These are phyloP conservation scores for Caenorhabditis doughertyi DNA, from an alignment of 2,888 invertebrate species.

Conservation along the genomic window DNA sequence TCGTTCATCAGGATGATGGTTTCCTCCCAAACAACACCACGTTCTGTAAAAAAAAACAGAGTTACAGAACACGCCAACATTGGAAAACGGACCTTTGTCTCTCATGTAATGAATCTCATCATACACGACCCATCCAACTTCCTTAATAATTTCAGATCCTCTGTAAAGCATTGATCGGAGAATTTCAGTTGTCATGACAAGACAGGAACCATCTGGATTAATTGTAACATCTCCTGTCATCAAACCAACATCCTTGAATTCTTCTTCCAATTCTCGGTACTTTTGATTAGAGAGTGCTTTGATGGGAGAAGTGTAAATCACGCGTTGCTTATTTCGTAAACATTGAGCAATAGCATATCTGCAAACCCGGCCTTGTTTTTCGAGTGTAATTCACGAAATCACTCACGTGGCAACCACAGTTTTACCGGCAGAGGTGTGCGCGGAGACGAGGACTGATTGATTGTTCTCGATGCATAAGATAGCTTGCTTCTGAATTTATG, in stretches of 20 bases:
- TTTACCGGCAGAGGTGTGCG: constrained; percentile 99
- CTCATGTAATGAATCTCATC: constrained; percentile 99
- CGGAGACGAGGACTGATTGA: constrained; percentile 98
- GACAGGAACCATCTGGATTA: constrained; percentile 96
- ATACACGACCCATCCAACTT: constrained; percentile 99
- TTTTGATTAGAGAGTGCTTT: constrained; percentile 99
- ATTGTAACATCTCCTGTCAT: constrained; percentile 99
- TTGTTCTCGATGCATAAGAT: constrained; percentile 93
- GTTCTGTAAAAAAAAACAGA: constrained; percentile 85
- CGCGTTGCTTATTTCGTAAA: constrained; percentile 94
- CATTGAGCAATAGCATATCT: constrained; percentile 95
- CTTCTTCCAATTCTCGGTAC: constrained; percentile 95
- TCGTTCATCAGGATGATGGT: constrained; percentile 97
- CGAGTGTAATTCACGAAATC: no score
- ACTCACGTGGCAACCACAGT: constrained; percentile 96
- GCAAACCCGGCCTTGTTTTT: no score
- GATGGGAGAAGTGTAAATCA: constrained; percentile 99
- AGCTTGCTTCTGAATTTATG: constrained; percentile 89
- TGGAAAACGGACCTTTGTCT: constrained; percentile 88
- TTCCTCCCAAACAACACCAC: constrained; percentile 99
- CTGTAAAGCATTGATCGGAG: constrained; percentile 97
- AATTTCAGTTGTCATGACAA: constrained; percentile 99
- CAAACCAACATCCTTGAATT: constrained; percentile 91
- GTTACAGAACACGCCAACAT: neutral
- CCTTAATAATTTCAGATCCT: constrained; percentile 98